phyloP scores from a whole-genome alignment of 2,113 vertebrate species.

The Sapayoa aenigma region DNA sequence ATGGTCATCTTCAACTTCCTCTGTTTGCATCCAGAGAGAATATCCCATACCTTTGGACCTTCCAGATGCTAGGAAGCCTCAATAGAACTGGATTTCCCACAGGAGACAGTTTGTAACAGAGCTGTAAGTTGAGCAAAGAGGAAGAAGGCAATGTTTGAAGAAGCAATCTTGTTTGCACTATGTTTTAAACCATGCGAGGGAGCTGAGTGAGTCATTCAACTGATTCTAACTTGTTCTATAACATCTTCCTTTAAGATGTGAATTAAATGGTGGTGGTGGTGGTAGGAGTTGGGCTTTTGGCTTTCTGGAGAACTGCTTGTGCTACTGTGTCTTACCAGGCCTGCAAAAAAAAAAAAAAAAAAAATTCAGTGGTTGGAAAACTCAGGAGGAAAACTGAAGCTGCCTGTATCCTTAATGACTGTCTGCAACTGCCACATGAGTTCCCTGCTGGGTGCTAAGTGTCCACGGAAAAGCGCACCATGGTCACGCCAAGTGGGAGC shows the following conservation, averaged over 20 bases:
- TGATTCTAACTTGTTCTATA: not conserved
- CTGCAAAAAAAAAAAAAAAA: not conserved
- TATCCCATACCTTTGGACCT: not conserved
- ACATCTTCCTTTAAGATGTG: not conserved
- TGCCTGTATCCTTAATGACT: not conserved
- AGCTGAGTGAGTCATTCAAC: not conserved
- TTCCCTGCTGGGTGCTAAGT: constrained; percentile 33
- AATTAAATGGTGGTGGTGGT: not conserved
- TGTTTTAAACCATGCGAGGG: not conserved
- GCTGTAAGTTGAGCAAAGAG: not conserved
- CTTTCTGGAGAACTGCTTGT: not conserved
- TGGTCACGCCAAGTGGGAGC: not conserved
- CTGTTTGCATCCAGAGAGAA: not conserved
- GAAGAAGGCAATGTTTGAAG: not conserved
- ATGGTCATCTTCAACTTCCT: not conserved
- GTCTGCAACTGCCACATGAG: not conserved
- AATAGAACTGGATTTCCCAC: not conserved
- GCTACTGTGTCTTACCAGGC: not conserved
- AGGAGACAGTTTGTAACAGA: not conserved
- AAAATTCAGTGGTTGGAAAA: not conserved
- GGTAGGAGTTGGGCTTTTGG: not conserved
- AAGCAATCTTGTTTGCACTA: not conserved
- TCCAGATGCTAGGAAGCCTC: not conserved
- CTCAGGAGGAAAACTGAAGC: not conserved
- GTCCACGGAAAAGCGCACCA: not conserved